Conservation (phyloP, 2,888 invertebrate genomes). For the Thecophora atra region DNA sequence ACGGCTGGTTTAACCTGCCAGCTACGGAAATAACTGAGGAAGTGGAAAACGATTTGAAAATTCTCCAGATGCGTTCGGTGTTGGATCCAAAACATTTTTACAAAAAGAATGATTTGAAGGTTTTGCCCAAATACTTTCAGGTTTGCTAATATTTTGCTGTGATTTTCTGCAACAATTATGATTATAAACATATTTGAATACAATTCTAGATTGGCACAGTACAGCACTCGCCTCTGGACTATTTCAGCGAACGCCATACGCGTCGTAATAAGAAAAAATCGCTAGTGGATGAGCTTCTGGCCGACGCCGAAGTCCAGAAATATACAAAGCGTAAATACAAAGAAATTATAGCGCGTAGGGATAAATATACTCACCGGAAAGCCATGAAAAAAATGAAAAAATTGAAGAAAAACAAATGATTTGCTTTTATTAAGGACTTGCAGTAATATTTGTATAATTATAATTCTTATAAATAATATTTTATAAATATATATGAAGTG, state of each 20-base stretch:
- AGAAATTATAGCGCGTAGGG: conserved; percentile 75
- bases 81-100: conserved; percentile 95
- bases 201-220: conserved; percentile 76
- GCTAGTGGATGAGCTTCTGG: conserved; percentile 91
- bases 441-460: neutral
- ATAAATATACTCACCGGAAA: conserved; percentile 76
- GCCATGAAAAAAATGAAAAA: conserved; percentile 79
- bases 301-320: conserved; percentile 85
- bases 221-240: conserved; percentile 87
- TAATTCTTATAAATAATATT: conserved; percentile 10
- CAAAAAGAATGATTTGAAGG: conserved; percentile 88
- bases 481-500: neutral
- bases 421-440: conserved; percentile 15
- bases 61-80: conserved; percentile 91
- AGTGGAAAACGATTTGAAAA: conserved; percentile 84
- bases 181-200: neutral
- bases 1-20: conserved; percentile 88
- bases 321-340: conserved; percentile 83
- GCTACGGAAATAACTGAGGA: conserved; percentile 91
- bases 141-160: conserved; percentile 66
- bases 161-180: neutral
- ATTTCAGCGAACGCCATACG: conserved; percentile 83
- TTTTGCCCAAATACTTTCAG: conserved; percentile 93
- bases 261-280: conserved; percentile 88
- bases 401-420: conserved; percentile 60